Percentiles rank a stretch among this genome's conserved stretches.
Evolutionary conservation across 2,888 invertebrate species (phyloP).

Genomic region (Caenorhabditis sp.): DNA sequence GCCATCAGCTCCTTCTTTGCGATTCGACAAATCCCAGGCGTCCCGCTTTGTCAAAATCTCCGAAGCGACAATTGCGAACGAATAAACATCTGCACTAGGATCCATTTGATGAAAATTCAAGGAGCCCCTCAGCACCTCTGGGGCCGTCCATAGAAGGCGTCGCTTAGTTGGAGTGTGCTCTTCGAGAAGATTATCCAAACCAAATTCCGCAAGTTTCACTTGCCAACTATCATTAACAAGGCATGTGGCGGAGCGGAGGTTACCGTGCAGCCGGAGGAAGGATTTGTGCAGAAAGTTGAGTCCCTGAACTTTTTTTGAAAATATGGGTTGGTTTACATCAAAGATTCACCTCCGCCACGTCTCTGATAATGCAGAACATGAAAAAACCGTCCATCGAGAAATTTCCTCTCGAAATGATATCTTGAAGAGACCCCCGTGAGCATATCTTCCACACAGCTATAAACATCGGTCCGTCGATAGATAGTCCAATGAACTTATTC

Average conservation of each 20-base stretch:
- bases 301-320: slow-evolving; percentile 19
- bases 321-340: background rate
- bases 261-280: slow-evolving; percentile 52
- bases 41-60: slow-evolving; percentile 65
- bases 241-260: slow-evolving; percentile 65
- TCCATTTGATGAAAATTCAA: slow-evolving; percentile 23
- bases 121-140: slow-evolving; percentile 69
- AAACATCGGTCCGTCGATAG: slow-evolving; percentile 75
- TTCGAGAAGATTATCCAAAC: slow-evolving; percentile 24
- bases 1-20: slow-evolving; percentile 67
- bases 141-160: slow-evolving; percentile 74
- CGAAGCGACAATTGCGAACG: slow-evolving; percentile 72
- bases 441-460: slow-evolving; percentile 80
- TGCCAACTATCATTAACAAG: slow-evolving; percentile 76
- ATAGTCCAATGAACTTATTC: slow-evolving; percentile 80
- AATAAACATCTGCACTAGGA: slow-evolving; percentile 70
- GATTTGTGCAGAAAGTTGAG: slow-evolving; percentile 54
- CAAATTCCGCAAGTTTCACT: slow-evolving; percentile 69
- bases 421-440: slow-evolving; percentile 67
- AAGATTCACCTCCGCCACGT: slow-evolving; percentile 69
- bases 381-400: slow-evolving; percentile 80
- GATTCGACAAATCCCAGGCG: slow-evolving; percentile 58
- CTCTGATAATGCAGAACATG: slow-evolving; percentile 78
- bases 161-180: slow-evolving; percentile 37
- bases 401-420: slow-evolving; percentile 64